A percentile compares a stretch with the other conserved stretches of the same genome.
phyloP scores from a whole-genome alignment of 2,797 vertebrate species.

The Characodon lateralis region DNA sequence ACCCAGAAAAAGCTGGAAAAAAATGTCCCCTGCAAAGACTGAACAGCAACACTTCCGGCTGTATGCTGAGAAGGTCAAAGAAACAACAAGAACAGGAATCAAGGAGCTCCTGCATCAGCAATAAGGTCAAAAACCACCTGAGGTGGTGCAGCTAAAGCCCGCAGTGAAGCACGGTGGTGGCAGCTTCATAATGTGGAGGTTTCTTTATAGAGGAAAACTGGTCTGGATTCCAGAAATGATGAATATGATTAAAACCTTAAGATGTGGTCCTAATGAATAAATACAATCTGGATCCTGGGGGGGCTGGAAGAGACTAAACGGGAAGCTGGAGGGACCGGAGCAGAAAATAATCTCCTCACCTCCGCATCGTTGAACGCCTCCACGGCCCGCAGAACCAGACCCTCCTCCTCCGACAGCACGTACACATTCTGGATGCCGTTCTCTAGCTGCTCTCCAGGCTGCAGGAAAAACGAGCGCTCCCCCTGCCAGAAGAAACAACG shows the following conservation, averaged over 20 bases:
- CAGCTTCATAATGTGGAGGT: constrained; percentile 1
- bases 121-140: not conserved
- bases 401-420: constrained; percentile 89
- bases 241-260: not conserved
- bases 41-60: no score
- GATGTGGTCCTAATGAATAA: not conserved
- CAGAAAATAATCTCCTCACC: constrained; percentile 49
- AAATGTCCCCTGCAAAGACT: no score
- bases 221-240: no score
- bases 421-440: constrained; percentile 88
- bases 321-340: no score
- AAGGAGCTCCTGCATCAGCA: no score
- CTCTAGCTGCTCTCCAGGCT: constrained; percentile 86
- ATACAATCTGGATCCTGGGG: not conserved
- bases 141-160: not conserved
- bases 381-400: constrained; percentile 86
- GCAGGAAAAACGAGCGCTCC: constrained; percentile 91
- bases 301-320: no score
- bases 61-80: no score
- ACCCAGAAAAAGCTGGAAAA: no score
- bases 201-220: not conserved
- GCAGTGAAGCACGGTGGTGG: not conserved
- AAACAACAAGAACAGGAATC: no score
- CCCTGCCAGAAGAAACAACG: constrained; percentile 74
- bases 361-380: constrained; percentile 79